Percentiles rank a stretch among this genome's conserved stretches.
Evolutionary conservation across 2,888 invertebrate genomes (phyloP).

Genomic region (Archaeoteleia sp.): DNA sequence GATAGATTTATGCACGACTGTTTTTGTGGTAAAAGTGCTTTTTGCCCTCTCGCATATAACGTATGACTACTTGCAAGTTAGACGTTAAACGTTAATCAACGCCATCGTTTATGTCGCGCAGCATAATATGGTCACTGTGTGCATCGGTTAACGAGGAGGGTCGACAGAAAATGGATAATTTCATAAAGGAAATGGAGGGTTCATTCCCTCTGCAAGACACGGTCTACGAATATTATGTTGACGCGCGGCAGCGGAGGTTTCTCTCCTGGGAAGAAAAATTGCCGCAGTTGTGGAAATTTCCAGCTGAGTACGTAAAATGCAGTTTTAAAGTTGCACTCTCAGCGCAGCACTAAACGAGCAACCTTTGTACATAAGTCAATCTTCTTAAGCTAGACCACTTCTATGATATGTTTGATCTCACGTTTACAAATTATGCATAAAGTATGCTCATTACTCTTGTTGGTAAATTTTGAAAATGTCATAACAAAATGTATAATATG

Average conservation of each 20-base stretch:
- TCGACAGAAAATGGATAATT: slow-evolving; percentile 85
- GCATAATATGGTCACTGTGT: slow-evolving; percentile 90
- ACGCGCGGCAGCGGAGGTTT: slow-evolving; percentile 81
- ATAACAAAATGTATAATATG: no score
- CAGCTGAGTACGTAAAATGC: slow-evolving; percentile 77
- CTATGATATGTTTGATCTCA: background rate
- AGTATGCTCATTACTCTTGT: no score
- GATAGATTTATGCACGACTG: no score
- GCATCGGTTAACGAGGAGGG: slow-evolving; percentile 87
- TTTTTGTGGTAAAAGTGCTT: no score
- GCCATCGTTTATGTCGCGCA: slow-evolving; percentile 69
- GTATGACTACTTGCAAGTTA: slow-evolving; percentile 1
- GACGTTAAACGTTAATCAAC: slow-evolving; percentile 61
- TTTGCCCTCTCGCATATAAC: no score
- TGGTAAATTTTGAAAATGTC: no score
- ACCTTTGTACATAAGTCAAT: slow-evolving; percentile 26
- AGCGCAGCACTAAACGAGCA: slow-evolving; percentile 6
- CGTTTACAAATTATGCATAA: no score
- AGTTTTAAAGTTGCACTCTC: slow-evolving; percentile 22
- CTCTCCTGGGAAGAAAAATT: slow-evolving; percentile 88
- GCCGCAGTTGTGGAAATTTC: slow-evolving; percentile 84
- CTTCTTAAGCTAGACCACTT: background rate
- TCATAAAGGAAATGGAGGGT: slow-evolving; percentile 86
- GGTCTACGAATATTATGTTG: slow-evolving; percentile 93
- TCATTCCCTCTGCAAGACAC: slow-evolving; percentile 91